Base-by-base conservation (phyloP, 1,140 invertebrate genomes). In the Conopomorpha cramerella region DNA sequence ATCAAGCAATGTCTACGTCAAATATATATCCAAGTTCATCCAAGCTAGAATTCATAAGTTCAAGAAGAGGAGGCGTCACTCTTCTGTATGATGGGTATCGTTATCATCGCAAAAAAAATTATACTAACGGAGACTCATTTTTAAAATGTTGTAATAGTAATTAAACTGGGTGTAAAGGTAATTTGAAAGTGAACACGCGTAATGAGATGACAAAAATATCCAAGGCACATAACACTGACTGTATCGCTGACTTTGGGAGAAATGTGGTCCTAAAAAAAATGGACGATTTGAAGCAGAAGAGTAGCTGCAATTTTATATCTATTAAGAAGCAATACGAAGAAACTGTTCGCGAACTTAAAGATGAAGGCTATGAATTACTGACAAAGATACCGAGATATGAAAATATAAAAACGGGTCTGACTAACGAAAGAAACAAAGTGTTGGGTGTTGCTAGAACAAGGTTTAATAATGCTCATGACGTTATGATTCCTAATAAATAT, bases 81-180 rank as follows among this genome's bases (percentile, higher is more conserved):
- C n/a, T 27, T 8, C 23, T 35, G 2, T 35, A 8, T 16, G 23
- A 27, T 15, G 34, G 26, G 11, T 17, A 17, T 14, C 34, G 34
- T 35, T 35, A 27, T 27, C 34, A 35, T 11, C 3, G 23, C 2
- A 35, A 27, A 13, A 35, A 35, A 12, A 26, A n/a, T 11, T 35
- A 35, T 27, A 16, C 7, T 6, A 35, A 25, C 6, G 34, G 26
- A 27, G 23, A 26, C 3, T 17, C 34, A 26, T 35, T 35, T 35
- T 35, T 25, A 12, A 26, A 27, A 14, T 35, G 34, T 35, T 27
- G 8, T 28, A 11, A 11, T 4, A 15, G 13, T 8, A 35, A 28
- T 16, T n/a, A n/a, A n/a, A n/a, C n/a, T n/a, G 34, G 34, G 1
- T 35, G 34, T 16, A 35, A 26, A 35, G 34, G 34, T 16, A 35